Conservation (phyloP, 2,888 invertebrate genomes). For the Vesta saturnalis region DNA sequence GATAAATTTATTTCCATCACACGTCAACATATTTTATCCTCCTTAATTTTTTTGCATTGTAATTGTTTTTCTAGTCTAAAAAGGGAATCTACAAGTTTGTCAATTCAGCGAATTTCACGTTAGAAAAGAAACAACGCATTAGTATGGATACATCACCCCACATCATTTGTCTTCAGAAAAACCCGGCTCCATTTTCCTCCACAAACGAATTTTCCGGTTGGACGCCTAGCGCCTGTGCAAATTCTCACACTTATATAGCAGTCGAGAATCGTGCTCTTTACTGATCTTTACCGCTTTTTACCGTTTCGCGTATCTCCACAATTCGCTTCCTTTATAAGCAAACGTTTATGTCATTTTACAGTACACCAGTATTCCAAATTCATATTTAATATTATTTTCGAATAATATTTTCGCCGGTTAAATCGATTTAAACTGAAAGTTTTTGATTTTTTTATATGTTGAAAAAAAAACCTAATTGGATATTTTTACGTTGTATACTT, state of each 20-base stretch:
- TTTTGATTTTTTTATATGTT: background rate
- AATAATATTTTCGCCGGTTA: background rate
- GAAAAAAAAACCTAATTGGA: background rate
- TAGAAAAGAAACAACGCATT: constrained; percentile 49
- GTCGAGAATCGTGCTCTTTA: constrained; percentile 52
- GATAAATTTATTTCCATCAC: constrained; percentile 11
- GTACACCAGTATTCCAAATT: background rate
- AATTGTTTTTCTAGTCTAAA: background rate
- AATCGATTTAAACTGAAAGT: background rate
- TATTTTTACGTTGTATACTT: background rate
- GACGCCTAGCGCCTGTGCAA: constrained; percentile 57
- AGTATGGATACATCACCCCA: constrained; percentile 57
- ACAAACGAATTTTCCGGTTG: constrained; percentile 64
- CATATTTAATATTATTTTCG: constrained; percentile 16
- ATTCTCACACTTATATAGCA: constrained; percentile 62
- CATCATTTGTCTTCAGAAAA: constrained; percentile 64
- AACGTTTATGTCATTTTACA: constrained; percentile 26
- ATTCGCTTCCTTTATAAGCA: constrained; percentile 38
- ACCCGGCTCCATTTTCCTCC: constrained; percentile 62
- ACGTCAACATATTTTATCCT: background rate
- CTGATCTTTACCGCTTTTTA: constrained; percentile 53
- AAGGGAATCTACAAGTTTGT: constrained; percentile 25
- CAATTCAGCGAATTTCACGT: constrained; percentile 26
- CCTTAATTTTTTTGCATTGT: background rate
- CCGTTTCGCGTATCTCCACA: constrained; percentile 50